Base-by-base conservation (phyloP, 1,140 invertebrate genomes). In the Drosophila hydei region DNA sequence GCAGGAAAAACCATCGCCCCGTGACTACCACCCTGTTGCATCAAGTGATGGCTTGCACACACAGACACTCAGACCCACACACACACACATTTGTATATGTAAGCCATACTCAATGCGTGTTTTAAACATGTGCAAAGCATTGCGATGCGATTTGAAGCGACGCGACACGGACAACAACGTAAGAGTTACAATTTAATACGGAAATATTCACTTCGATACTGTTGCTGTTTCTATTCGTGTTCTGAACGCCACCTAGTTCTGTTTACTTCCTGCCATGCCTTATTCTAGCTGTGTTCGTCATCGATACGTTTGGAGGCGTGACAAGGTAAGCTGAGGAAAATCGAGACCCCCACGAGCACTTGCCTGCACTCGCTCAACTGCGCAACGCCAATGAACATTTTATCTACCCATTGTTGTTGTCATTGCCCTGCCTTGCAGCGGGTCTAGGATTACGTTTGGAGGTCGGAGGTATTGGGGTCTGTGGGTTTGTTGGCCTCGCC, bases 261-360 rank as follows among this genome's bases (percentile, higher is more conserved):
- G 33, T 33, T 71, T 55, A 71, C 48, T 71, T 75, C 60, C 68
- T 71, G 50, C 47, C 47, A 9, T 14, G 62, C 5, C 40, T 25
- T 33, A 56, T 64, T 25, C 21, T n/a, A 25, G 25, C 21, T 12
- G 2, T 43, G 27, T 50, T 64, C 43, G 47, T n/a, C 45, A 36
- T 33, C 38, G 19, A 48, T 43, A 38, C 47, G 23, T 23, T n/a
- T 19, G 25, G n/a, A 33, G 48, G 3, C 23, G n/a, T n/a, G n/a
- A n/a, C n/a, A n/a, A 19, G 16, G 14, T 16, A 11, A 16, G 25
- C 11, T 16, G 50, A 33, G 25, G 12, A 12, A 27, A 18, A 4
- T 3, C 48, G 9, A 50, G 7, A n/a, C 52, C 52, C 50, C 50
- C 50, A 18, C 30, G 25, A 25, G 23, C 25, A 47, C 27, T 16